Evolutionary conservation across 2,113 vertebrate genomes (phyloP), one percentile per base, ranked within the genome.

Genomic region (Lamprologus lemairii): DNA sequence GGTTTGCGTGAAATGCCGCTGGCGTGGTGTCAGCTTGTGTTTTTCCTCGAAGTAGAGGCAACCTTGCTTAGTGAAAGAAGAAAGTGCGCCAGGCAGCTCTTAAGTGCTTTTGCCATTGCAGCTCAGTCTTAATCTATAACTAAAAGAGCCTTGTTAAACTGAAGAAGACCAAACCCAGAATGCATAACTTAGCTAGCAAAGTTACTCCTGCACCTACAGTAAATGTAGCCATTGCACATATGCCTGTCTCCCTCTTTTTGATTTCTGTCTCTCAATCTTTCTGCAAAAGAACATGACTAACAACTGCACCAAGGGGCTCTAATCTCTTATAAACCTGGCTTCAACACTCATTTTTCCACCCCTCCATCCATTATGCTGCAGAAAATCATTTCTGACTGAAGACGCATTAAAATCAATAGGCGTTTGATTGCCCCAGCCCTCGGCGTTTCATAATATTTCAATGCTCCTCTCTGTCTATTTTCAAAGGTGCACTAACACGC

Each of bases 381-480:
- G 94, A 94, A 95, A 95, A 95, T 95, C 91, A 91, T 92, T 92
- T 91, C 90, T 94, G 93, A 94, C 91, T 92, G 88, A 88, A 92
- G 92, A 92, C 53, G 71, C 92, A 88, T 91, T 92, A 88, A 93
- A 95, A 95, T 96, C 96, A 94, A 96, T 96, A 95, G 89, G 86
- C 89, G 49, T 93, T 93, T 93, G 93, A 96, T 95, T 94, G 94
- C 89, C 80, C 75, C 68, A 13, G 89, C 91, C 92, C 75, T 73
- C 35, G 82, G 88, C 58, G 23, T 89, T 95, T 94, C 82, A 82
- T 93, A 93, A 95, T 91, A 90, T 83, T 90, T 60, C 78, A 49
- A 57, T 53, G 87, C 90, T 49, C 65, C 63, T 83, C 86, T 78
- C 87, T 88, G 89, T 92, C 88, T 93, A 79, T 87, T 93, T 95